A percentile compares a stretch with the other conserved stretches of the same genome.
phyloP scores from a whole-genome alignment of 2,797 vertebrate species.

The Neosilurus hyrtlii region DNA sequence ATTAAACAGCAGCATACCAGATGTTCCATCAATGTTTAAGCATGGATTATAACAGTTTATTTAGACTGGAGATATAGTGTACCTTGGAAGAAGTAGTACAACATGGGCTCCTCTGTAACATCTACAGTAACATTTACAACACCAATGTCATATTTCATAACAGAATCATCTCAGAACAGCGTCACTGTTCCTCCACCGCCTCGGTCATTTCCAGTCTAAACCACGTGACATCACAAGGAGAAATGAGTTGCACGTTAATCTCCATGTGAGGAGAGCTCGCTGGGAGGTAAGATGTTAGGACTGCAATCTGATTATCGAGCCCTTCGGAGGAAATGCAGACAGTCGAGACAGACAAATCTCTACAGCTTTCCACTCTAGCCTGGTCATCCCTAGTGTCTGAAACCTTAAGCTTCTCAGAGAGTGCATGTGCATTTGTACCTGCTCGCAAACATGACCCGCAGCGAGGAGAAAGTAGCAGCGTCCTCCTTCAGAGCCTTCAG shows the following conservation, averaged over 20 bases:
- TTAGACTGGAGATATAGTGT: background rate
- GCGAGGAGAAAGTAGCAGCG: conserved; percentile 83
- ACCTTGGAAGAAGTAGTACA: background rate
- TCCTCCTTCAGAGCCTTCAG: conserved; percentile 85
- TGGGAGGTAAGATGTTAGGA: conserved; percentile 37
- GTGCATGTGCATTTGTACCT: conserved; percentile 66
- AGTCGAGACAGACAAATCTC: conserved; percentile 35
- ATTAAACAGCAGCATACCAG: background rate
- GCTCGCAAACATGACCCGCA: conserved; percentile 84
- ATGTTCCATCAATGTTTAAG: background rate
- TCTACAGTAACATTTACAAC: background rate
- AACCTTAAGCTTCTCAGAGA: background rate
- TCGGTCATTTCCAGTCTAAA: conserved; percentile 21
- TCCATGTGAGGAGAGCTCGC: conserved; percentile 64
- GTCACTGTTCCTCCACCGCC: background rate
- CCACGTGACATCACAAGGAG: conserved; percentile 3
- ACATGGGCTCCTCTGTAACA: background rate
- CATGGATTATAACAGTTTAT: background rate
- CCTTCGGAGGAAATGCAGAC: conserved; percentile 27
- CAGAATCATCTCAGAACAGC: background rate
- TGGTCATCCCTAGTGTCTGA: background rate
- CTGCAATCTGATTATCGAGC: conserved; percentile 68
- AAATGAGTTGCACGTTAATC: conserved; percentile 61
- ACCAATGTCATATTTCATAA: background rate
- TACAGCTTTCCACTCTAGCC: background rate